phyloP scores from a whole-genome alignment of 2,888 invertebrate species.

The Melanophora roralis region DNA sequence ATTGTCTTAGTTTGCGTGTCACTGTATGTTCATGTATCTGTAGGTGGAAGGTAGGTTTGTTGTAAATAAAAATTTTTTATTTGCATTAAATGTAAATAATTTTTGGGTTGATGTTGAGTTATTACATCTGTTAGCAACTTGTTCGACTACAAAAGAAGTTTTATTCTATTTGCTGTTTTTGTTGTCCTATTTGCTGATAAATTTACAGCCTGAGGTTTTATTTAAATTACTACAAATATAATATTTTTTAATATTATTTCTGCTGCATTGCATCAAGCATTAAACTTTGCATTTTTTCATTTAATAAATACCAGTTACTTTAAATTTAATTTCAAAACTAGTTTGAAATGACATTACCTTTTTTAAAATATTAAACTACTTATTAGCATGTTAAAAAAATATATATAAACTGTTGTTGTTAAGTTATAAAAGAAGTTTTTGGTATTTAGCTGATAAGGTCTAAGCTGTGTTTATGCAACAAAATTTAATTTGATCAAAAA shows the following conservation, averaged over 20 bases:
- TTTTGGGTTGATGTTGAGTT: conserved; percentile 19
- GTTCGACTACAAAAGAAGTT: conserved; percentile 1
- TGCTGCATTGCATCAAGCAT: conserved; percentile 8
- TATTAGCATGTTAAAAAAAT: too few species aligned
- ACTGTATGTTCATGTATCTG: conserved; percentile 39
- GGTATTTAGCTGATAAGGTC: too few species aligned
- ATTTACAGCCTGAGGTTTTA: conserved; percentile 42
- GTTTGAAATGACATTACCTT: too few species aligned
- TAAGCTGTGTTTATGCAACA: too few species aligned
- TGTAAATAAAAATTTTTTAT: conserved; percentile 23
- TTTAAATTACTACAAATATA: conserved; percentile 50
- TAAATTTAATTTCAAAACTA: too few species aligned
- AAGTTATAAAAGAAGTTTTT: too few species aligned
- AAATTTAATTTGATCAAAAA: too few species aligned
- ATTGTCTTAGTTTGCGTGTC: neutral
- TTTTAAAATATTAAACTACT: too few species aligned
- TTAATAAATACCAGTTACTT: too few species aligned
- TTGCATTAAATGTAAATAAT: conserved; percentile 17
- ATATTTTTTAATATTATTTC: conserved; percentile 27
- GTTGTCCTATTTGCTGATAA: conserved; percentile 36
- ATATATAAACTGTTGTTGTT: too few species aligned
- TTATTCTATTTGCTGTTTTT: neutral
- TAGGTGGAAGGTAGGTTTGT: conserved; percentile 14
- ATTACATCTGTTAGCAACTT: conserved; percentile 34
- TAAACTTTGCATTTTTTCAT: neutral